Base-by-base conservation (phyloP, 2,888 invertebrate species). In the Hirtodrosophila histrioides region DNA sequence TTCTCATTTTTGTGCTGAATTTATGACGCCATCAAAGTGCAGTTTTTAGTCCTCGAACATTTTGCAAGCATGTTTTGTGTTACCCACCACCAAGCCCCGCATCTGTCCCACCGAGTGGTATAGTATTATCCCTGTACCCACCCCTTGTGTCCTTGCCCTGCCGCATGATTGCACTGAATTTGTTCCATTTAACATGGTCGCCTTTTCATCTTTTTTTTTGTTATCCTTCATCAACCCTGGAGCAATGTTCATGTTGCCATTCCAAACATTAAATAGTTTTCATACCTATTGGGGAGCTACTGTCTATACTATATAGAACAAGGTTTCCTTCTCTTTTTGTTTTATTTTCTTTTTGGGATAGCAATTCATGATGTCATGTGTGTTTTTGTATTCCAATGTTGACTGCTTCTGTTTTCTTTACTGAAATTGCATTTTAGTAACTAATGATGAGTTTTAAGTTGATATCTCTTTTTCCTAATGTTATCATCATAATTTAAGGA, bases 21-120 rank as follows among this genome's bases (percentile, higher is more conserved):
- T 86, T 82, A 86, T 82, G 81, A 74, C 65, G 69, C 81, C 84
- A 80, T 80, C 86, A 71, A 70, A 76, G 53, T 86, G 81, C 84
- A 82, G 65, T 81, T 82, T 56, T 61, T 31, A 61, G 49, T 39
- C 35, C 61, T 44, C 46, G 58, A 70, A 69, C 70, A 77, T 85
- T 85, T 82, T 79, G 86, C 86, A 86, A 17, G 57, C 57, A 63
- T 86, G 77, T 80, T 86, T 76, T 70, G 50, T 69, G 62, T 78
- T 85, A 66, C 1, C 44, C 61, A 62, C 31, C 45, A 12, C 27
- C 57, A 57, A 17, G n/a, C 54, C 49, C 57, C 64, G 58, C 61
- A 61, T 58, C 40, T 60, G 44, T 58, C 37, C 63, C 57, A 69
- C 49, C 51, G n/a, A 29, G 33, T 33, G 27, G 24, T 17, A 49